Evolutionary conservation across 2,888 invertebrate genomes (phyloP).

Genomic region (Stenotaenia linearis): DNA sequence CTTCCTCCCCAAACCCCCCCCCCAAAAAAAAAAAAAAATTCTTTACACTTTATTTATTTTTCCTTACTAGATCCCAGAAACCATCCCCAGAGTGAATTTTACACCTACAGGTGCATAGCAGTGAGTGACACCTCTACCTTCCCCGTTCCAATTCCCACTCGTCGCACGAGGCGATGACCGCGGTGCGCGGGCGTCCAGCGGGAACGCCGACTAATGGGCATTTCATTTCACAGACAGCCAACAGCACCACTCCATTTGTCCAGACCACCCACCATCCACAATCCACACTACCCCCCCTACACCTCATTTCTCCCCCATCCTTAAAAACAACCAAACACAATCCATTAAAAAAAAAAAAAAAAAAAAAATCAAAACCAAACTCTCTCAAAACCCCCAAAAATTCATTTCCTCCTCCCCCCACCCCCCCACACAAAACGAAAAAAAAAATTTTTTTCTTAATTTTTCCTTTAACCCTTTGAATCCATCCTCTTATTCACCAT

Average conservation of each 20-base stretch:
- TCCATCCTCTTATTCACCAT: neutral
- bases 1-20: no score
- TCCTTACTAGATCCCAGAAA: neutral
- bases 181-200: neutral
- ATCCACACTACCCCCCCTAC: neutral
- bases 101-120: neutral
- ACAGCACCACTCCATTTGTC: constrained; percentile 26
- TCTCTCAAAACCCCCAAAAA: neutral
- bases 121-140: neutral
- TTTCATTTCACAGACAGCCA: constrained; percentile 18
- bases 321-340: neutral
- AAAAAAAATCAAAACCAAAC: neutral
- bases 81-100: neutral
- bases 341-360: neutral
- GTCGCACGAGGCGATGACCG: neutral
- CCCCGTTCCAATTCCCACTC: neutral
- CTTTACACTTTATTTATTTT: neutral
- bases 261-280: neutral
- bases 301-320: neutral
- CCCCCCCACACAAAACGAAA: neutral
- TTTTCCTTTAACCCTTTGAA: neutral
- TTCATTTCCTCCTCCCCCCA: neutral
- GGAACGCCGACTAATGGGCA: constrained; percentile 8
- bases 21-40: no score
- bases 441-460: neutral